Evolutionary conservation across 2,888 invertebrate genomes (phyloP).

Genomic region (Rhodophaea formosa): DNA sequence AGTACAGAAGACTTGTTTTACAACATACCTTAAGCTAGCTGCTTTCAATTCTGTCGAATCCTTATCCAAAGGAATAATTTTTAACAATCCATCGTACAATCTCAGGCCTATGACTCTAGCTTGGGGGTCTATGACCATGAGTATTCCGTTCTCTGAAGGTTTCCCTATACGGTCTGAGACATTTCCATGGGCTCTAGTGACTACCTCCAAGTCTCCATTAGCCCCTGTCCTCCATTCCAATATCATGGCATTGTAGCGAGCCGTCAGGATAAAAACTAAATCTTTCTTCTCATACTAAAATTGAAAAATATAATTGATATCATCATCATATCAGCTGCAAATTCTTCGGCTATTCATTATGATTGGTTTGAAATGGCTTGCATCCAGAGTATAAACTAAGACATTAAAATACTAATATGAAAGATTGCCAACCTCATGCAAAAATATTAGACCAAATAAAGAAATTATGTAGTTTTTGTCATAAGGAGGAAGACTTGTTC

Average conservation of each 20-base stretch:
- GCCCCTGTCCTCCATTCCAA: slow-evolving; percentile 89
- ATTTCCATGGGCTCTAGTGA: slow-evolving; percentile 97
- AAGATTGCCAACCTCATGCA: too few species aligned
- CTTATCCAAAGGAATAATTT: slow-evolving; percentile 97
- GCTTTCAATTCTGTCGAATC: slow-evolving; percentile 97
- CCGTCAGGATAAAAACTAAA: slow-evolving; percentile 94
- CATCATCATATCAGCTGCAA: too few species aligned
- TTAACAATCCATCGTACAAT: slow-evolving; percentile 97
- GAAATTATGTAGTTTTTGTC: too few species aligned
- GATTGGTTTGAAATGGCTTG: too few species aligned
- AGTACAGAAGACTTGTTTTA: background rate
- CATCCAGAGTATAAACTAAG: too few species aligned
- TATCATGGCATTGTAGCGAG: slow-evolving; percentile 98
- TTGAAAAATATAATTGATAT: slow-evolving; percentile 23
- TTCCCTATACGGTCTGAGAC: slow-evolving; percentile 97
- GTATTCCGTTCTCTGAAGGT: slow-evolving; percentile 96
- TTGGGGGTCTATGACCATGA: slow-evolving; percentile 97
- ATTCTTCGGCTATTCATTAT: too few species aligned
- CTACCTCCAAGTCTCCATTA: slow-evolving; percentile 93
- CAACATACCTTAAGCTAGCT: slow-evolving; percentile 85
- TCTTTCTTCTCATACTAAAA: slow-evolving; percentile 94
- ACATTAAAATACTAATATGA: too few species aligned
- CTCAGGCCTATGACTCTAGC: slow-evolving; percentile 96
- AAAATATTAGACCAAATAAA: too few species aligned
- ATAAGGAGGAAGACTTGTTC: too few species aligned